phyloP scores from a whole-genome alignment of 2,113 vertebrate genomes.

The Blennius ocellaris region DNA sequence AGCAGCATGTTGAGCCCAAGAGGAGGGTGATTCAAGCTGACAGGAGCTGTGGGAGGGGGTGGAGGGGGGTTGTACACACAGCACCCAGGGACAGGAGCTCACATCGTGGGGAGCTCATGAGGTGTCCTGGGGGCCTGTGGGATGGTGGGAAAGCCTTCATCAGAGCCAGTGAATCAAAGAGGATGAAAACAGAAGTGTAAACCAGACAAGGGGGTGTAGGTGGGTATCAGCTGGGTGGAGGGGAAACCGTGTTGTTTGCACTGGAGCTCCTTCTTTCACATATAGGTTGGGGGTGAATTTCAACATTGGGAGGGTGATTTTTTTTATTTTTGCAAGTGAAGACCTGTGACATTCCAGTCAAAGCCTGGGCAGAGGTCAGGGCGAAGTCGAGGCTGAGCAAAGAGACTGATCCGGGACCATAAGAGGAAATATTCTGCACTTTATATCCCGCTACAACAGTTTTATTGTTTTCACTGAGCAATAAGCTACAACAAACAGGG shows the following conservation, averaged over 20 bases:
- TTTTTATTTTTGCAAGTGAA: not conserved
- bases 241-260: constrained; percentile 52
- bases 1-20: constrained; percentile 51
- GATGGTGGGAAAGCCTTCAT: constrained; percentile 64
- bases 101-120: constrained; percentile 49
- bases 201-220: constrained; percentile 38
- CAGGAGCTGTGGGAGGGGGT: not conserved
- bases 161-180: constrained; percentile 62
- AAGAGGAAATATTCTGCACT: not conserved
- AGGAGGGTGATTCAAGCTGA: constrained; percentile 62
- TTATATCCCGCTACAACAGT: not conserved
- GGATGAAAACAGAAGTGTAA: constrained; percentile 50
- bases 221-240: constrained; percentile 38
- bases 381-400: constrained; percentile 5
- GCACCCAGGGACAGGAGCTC: constrained; percentile 48
- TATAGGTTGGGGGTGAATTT: not conserved
- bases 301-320: not conserved
- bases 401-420: not conserved
- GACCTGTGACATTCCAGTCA: constrained; percentile 11
- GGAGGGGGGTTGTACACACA: constrained; percentile 29
- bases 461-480: not conserved
- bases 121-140: constrained; percentile 48
- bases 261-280: constrained; percentile 5
- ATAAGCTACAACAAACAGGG: not conserved
- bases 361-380: constrained; percentile 27